phyloP scores from a whole-genome alignment of 2,113 vertebrate species.

The Vireo altiloquus region DNA sequence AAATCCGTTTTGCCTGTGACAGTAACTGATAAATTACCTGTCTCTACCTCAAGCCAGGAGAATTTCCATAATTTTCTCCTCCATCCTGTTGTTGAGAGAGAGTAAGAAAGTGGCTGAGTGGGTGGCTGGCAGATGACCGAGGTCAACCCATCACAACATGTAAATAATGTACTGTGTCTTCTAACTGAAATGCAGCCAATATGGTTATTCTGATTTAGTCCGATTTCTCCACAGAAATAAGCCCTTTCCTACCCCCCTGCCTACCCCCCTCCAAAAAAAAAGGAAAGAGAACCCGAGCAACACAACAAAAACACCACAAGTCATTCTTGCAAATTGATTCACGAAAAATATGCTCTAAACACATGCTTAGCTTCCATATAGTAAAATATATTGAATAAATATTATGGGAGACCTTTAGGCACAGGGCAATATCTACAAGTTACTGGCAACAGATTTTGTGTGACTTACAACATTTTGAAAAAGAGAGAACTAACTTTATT shows the following conservation, averaged over 20 bases:
- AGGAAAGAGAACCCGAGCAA: background rate
- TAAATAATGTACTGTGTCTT: background rate
- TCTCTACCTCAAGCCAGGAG: background rate
- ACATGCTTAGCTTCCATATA: background rate
- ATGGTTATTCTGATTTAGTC: background rate
- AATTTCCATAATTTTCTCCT: background rate
- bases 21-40: background rate
- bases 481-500: background rate
- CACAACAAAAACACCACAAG: background rate
- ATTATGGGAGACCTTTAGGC: background rate
- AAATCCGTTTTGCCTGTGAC: background rate
- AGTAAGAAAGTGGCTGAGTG: background rate
- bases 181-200: background rate
- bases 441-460: background rate
- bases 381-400: background rate
- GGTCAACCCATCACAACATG: background rate
- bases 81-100: background rate
- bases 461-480: background rate
- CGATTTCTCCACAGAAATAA: background rate
- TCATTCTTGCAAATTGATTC: background rate
- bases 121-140: background rate
- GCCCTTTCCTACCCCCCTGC: background rate
- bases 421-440: background rate
- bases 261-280: fast-evolving
- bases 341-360: background rate